Evolutionary conservation across 2,113 vertebrate genomes (phyloP), one percentile per base, ranked within the genome.

Genomic region (Ia io): DNA sequence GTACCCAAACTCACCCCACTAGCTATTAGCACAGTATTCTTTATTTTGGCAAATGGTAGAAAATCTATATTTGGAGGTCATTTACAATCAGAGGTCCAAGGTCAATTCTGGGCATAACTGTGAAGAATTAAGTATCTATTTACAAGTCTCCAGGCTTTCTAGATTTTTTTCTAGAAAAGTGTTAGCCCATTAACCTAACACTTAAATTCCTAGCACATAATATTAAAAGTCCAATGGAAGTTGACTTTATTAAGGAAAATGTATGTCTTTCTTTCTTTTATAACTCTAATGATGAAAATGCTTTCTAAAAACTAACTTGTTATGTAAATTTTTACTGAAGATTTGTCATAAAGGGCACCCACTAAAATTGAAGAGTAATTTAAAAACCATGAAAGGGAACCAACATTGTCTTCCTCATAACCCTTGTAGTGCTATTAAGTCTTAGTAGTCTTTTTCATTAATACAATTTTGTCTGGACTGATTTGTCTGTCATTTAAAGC

Each of bases 21-120:
- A 67, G 35, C 84, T 78, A 96, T 44, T 95, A 93, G 17, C 18
- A 91, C 65, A 44, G 6, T 79, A 87, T 84, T 94, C n/a, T 85
- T 91, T 94, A 91, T 80, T 97, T 96, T 65, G 32, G 53, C 53
- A 96, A 94, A 93, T 74, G 12, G 25, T 71, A 84, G 28, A 90
- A 93, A 94, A 95, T 93, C 77, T 88, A 80, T 73, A 79, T 32
- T 49, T 70, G 42, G 17, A 96, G 53, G 63, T 51, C 67, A 87
- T 82, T 94, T 42, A 90, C 42, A 95, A 84, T 90, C n/a, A 90
- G 69, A 88, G 35, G 28, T 78, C 20, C 51, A 93, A 82, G 44
- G 32, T 22, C 51, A 89, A 35, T 61, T 25, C 6, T 63, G 84
- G 77, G 35, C 9, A 84, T 92, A 82, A 92, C 49, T 71, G 35